phyloP scores from a whole-genome alignment of 2,888 invertebrate species.

The Lacanobia wlatinum region DNA sequence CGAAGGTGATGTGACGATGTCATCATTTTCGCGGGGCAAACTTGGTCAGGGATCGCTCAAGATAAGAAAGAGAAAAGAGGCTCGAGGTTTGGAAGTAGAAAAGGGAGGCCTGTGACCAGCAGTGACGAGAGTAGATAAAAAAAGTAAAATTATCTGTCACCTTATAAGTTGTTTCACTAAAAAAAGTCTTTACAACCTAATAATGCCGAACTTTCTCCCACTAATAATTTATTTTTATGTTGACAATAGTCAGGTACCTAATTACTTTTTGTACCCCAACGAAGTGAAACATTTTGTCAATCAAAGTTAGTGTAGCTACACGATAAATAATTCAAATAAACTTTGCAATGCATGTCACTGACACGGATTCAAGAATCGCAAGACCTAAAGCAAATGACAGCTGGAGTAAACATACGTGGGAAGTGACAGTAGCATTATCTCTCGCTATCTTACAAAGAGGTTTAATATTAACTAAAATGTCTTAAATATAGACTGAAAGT shows the following conservation, averaged over 20 bases:
- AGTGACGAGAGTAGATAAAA: too few species aligned
- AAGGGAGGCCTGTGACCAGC: too few species aligned
- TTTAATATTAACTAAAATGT: neutral
- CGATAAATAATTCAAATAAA: neutral
- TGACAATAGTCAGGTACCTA: conserved; percentile 9
- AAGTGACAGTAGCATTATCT: conserved; percentile 38
- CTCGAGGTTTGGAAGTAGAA: too few species aligned
- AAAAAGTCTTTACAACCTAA: neutral
- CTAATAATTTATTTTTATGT: neutral
- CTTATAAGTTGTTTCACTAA: neutral
- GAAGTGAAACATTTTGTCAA: conserved; percentile 1
- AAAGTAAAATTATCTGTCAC: too few species aligned
- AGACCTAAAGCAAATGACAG: conserved; percentile 14
- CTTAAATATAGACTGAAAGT: neutral
- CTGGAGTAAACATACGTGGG: conserved; percentile 26
- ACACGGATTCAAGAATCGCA: conserved; percentile 24
- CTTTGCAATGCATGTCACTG: conserved; percentile 21
- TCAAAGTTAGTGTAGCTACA: neutral
- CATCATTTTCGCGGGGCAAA: too few species aligned
- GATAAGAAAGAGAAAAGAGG: too few species aligned
- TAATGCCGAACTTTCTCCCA: neutral
- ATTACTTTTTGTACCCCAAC: conserved; percentile 1
- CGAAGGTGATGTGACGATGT: too few species aligned
- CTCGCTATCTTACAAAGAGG: conserved; percentile 30
- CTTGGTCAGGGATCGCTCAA: too few species aligned